These are phyloP conservation scores for Fulica atra DNA, from an alignment of 2,113 vertebrate species.

Conservation along the genomic window DNA sequence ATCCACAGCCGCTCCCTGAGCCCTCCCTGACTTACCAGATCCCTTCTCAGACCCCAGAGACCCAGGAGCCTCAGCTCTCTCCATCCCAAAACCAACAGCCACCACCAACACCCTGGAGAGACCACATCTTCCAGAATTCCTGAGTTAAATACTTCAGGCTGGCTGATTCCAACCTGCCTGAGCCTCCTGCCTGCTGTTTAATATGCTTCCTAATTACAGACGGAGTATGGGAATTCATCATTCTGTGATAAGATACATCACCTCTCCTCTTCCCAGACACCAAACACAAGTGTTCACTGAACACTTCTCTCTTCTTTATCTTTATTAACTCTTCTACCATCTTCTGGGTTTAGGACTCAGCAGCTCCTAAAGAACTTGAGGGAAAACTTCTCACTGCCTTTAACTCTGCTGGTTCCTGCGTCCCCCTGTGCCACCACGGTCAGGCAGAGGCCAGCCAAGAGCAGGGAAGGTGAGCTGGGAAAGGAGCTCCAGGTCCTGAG, in stretches of 20 bases:
- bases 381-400: not conserved
- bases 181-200: constrained; percentile 47
- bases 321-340: not conserved
- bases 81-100: not conserved
- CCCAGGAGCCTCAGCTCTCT: not conserved
- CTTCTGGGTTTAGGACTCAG: not conserved
- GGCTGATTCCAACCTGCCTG: not conserved
- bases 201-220: constrained; percentile 37
- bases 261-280: constrained; percentile 1
- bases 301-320: not conserved
- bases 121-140: not conserved
- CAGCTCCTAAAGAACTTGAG: not conserved
- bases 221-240: constrained; percentile 38
- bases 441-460: not conserved
- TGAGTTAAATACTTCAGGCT: not conserved
- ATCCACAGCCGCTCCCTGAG: not conserved
- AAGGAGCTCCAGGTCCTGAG: not conserved
- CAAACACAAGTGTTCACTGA: not conserved
- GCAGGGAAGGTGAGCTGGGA: not conserved
- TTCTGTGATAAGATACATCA: not conserved
- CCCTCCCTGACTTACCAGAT: not conserved
- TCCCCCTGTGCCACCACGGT: not conserved
- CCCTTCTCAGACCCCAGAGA: not conserved
- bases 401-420: not conserved
- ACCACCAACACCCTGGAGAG: not conserved